Percentiles rank a stretch among this genome's conserved stretches.
These are phyloP conservation scores for Caenorhabditis sp. DNA, from an alignment of 2,888 invertebrate genomes.

Conservation along the genomic window DNA sequence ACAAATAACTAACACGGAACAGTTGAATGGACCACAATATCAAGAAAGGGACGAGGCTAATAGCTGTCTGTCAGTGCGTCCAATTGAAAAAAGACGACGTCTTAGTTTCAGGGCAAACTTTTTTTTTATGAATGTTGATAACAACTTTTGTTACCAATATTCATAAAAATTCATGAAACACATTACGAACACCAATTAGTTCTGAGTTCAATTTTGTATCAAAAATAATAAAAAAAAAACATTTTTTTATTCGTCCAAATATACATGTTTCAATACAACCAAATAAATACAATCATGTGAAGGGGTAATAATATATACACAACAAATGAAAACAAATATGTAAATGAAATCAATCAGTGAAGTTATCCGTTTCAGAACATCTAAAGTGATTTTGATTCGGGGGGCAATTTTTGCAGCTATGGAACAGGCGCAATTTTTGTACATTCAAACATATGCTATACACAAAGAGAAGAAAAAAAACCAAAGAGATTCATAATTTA, in stretches of 20 bases:
- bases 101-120: too few relatives aligned
- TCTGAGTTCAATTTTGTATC: too few relatives aligned
- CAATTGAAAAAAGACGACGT: too few relatives aligned
- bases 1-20: too few relatives aligned
- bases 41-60: too few relatives aligned
- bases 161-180: too few relatives aligned
- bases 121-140: too few relatives aligned
- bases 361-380: conserved; percentile 35
- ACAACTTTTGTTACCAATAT: too few relatives aligned
- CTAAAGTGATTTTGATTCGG: conserved; percentile 40
- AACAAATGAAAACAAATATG: neutral
- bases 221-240: neutral
- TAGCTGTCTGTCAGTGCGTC: too few relatives aligned
- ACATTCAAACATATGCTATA: conserved; percentile 3
- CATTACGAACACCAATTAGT: too few relatives aligned
- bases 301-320: neutral
- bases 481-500: conserved; percentile 20
- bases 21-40: too few relatives aligned
- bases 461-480: neutral
- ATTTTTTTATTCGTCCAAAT: neutral
- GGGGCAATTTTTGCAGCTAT: conserved; percentile 22
- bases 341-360: neutral
- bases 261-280: neutral
- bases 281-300: neutral
- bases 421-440: neutral